Evolutionary conservation across 2,113 vertebrate genomes (phyloP), one percentile per base, ranked within the genome.

Genomic region (Solea solea): DNA sequence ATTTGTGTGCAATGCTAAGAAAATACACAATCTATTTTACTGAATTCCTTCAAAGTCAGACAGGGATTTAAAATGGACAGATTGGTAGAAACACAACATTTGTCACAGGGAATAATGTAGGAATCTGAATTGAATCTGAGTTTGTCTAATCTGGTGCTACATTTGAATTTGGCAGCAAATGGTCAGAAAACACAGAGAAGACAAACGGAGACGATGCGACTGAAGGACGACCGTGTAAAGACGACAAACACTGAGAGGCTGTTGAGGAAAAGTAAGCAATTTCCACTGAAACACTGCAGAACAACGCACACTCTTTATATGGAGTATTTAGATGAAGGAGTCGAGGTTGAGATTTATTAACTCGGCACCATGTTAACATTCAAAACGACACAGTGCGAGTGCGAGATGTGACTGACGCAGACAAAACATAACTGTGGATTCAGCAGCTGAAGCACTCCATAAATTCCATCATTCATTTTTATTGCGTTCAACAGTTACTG

Each of bases 81-180:
- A 6, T 6, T 34, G 5, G 34, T 34, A 6, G 34, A 34, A 34
- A 44, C 2, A 44, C 42, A 44, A 44, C 42, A 44, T 48, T 48
- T 59, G 15, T 52, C 25, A 55, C 42, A 52, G 46, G 15, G 55
- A 68, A 66, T 63, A 76, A 61, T 66, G 69, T 21, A 58, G 45
- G 7, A 78, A 54, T 62, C 16, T 45, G 40, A 54, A 55, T 60
- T 0, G 7, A 21, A 21, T 4, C 56, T 51, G 52, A 48, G 9
- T 63, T 45, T 54, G 34, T 68, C 42, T 84, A 60, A 78, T 61
- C 53, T 44, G 62, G 14, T 77, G 76, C 28, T 54, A 69, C 65
- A 52, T 84, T 87, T 82, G 50, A 45, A 81, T 77, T 89, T 79
- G 72, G 68, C 76, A 80, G 73, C 59, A 69, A 74, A 45, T 80